A percentile compares a stretch with the other conserved stretches of the same genome.
These are phyloP conservation scores for Eilema griseolum DNA, from an alignment of 2,888 invertebrate species.

Conservation along the genomic window DNA sequence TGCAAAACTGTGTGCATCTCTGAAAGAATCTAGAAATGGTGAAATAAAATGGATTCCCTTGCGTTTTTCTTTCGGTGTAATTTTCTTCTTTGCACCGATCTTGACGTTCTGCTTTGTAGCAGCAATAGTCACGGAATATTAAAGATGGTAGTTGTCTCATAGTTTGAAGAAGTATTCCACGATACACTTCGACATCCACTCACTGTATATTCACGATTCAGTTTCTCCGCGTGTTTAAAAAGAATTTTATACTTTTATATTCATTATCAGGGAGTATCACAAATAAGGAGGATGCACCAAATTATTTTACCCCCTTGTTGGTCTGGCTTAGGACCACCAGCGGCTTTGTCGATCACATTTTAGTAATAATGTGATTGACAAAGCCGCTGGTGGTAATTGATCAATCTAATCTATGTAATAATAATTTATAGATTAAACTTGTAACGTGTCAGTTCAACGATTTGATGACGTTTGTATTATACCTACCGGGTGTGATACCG, in stretches of 20 bases:
- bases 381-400: slow-evolving; percentile 2
- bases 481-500: background rate
- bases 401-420: background rate
- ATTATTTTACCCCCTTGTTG: background rate
- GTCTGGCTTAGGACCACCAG: slow-evolving; percentile 1
- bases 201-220: background rate
- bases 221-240: background rate
- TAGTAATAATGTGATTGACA: background rate
- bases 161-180: too few relatives aligned
- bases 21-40: background rate
- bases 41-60: too few relatives aligned
- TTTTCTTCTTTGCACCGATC: too few relatives aligned
- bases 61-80: too few relatives aligned
- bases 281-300: background rate
- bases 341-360: too few relatives aligned
- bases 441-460: background rate
- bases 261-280: background rate
- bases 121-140: too few relatives aligned
- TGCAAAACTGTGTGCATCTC: background rate
- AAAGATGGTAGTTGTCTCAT: too few relatives aligned
- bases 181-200: background rate
- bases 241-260: too few relatives aligned
- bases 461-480: background rate
- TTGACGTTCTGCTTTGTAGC: too few relatives aligned
- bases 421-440: background rate